Base-by-base conservation (phyloP, 2,113 vertebrate species). In the Ellobius talpinus region DNA sequence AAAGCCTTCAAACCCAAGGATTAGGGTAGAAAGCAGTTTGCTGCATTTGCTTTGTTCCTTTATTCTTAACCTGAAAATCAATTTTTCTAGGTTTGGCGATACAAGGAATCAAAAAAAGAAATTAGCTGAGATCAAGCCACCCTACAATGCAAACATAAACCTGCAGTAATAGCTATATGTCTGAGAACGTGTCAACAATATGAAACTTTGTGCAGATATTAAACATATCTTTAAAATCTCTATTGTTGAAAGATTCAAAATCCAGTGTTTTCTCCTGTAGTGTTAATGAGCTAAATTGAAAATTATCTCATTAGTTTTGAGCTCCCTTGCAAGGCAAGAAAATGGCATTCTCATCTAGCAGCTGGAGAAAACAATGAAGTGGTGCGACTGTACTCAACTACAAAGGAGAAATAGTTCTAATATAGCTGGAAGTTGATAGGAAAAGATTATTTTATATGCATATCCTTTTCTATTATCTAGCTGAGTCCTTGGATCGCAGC, bases 271-370 rank as follows among this genome's bases (percentile, higher is more conserved):
- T 95, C 55, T 94, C 82, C 89, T 93, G 82, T 76, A 79, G 92
- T 74, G 26, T 94, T 97, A 97, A 94, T 96, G 95, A 97, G 42
- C 86, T 95, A 90, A 86, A 72, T 89, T 72, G 7, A 92, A 96
- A 97, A 82, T 45, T 81, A 95, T 52, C 73, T 96, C 92, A 97
- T 93, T 97, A 97, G 95, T 97, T 97, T 82, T 96, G 50, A 94
- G 70, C 29, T 63, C 63, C 85, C 66, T 93, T 89, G 47, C 92
- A 87, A 97, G 52, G 63, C 29, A 96, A 79, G 68, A 90, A 94
- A 97, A 96, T 92, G 42, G 65, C 77, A 94, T 85, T 92, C 45
- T 96, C 58, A 91, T 97, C 42, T 96, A 95, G 89, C 50, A 96
- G 47, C 68, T 94, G 50, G 73, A 63, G 14, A 95, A 74, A 19